phyloP scores from a whole-genome alignment of 2,888 invertebrate genomes.

The Drosophila paramelanica region DNA sequence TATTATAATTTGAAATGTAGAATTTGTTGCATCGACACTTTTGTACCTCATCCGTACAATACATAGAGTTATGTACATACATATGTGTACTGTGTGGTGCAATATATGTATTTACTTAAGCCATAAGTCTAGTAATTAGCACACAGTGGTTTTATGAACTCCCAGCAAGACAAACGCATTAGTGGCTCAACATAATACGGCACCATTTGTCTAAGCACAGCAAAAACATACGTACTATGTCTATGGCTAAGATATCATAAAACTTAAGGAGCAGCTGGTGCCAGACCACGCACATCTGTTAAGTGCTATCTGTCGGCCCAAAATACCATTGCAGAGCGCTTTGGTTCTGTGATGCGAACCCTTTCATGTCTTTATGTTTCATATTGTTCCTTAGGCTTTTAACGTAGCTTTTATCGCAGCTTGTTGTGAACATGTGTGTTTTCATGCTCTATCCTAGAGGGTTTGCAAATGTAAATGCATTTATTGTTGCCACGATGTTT shows the following conservation, averaged over 20 bases:
- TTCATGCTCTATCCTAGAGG: no score
- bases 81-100: neutral
- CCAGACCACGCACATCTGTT: slow-evolving; percentile 54
- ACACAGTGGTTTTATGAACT: slow-evolving; percentile 38
- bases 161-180: slow-evolving; percentile 33
- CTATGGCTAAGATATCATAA: slow-evolving; percentile 40
- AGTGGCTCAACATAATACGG: slow-evolving; percentile 36
- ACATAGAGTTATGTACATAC: no score
- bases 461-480: no score
- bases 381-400: slow-evolving; percentile 20
- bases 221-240: slow-evolving; percentile 13
- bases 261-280: slow-evolving; percentile 32
- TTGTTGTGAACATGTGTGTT: no score
- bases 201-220: slow-evolving; percentile 3
- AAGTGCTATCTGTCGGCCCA: slow-evolving; percentile 45
- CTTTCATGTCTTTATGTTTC: slow-evolving; percentile 23
- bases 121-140: slow-evolving; percentile 3
- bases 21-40: no score
- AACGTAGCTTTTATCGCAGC: no score
- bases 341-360: slow-evolving; percentile 12
- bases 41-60: no score
- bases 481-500: no score
- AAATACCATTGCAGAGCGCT: slow-evolving; percentile 22
- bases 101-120: neutral
- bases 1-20: no score